Evolutionary conservation across 2,113 vertebrate genomes (phyloP).

Genomic region (Etheostoma spectabile): DNA sequence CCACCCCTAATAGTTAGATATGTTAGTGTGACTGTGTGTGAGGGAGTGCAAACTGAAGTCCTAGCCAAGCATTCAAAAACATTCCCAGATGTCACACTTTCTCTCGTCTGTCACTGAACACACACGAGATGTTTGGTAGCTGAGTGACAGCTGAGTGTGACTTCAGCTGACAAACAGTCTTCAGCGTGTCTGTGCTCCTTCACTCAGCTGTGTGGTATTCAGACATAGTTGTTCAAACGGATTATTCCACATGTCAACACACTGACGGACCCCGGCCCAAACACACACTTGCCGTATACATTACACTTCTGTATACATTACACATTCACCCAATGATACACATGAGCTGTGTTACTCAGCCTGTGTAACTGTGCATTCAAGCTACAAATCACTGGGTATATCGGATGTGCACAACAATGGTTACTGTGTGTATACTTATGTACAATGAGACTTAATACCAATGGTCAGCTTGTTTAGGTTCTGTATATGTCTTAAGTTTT

Average conservation of each 20-base stretch:
- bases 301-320: conserved; percentile 16
- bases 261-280: conserved; percentile 22
- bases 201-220: conserved; percentile 51
- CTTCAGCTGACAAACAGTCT: conserved; percentile 39
- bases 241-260: conserved; percentile 58
- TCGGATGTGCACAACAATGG: neutral
- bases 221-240: conserved; percentile 55
- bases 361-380: neutral
- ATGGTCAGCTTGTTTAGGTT: neutral
- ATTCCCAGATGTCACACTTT: neutral
- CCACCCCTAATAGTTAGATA: neutral
- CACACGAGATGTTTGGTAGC: conserved; percentile 27
- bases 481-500: neutral
- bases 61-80: neutral
- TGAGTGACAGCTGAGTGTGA: conserved; percentile 33
- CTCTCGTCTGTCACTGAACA: conserved; percentile 26
- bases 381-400: neutral
- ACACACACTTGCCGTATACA: conserved; percentile 12
- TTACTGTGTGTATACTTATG: neutral
- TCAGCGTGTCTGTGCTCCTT: conserved; percentile 30
- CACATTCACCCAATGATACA: conserved; percentile 8
- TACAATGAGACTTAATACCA: neutral
- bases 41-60: neutral
- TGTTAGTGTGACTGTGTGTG: neutral
- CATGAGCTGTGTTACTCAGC: neutral